A percentile compares a stretch with the other conserved stretches of the same genome.
These are phyloP conservation scores for Emmelina monodactyla DNA, from an alignment of 2,888 invertebrate genomes.

Conservation along the genomic window DNA sequence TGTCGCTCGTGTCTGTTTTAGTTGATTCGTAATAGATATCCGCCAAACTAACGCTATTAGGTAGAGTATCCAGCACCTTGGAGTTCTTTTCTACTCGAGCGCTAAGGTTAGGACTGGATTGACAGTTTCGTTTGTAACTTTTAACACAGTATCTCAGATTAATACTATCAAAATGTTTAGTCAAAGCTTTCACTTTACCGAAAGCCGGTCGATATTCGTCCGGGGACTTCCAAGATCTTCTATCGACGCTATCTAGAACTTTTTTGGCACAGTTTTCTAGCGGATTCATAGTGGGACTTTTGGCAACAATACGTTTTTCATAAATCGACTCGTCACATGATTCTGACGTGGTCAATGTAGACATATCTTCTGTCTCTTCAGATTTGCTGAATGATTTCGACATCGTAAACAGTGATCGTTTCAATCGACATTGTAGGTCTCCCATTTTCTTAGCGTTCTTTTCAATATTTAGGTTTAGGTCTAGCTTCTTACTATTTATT, in stretches of 20 bases:
- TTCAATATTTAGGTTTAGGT: conserved; percentile 35
- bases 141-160: conserved; percentile 49
- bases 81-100: conserved; percentile 26
- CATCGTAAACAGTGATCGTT: conserved; percentile 37
- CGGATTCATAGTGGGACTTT: conserved; percentile 22
- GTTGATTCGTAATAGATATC: conserved; percentile 48
- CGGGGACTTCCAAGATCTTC: conserved; percentile 74
- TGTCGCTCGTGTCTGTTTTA: conserved; percentile 36
- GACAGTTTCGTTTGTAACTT: conserved; percentile 49
- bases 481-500: conserved; percentile 22
- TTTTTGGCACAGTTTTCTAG: conserved; percentile 34
- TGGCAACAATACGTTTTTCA: conserved; percentile 17
- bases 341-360: conserved; percentile 42
- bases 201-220: conserved; percentile 73
- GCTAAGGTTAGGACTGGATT: conserved; percentile 55
- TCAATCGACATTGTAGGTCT: conserved; percentile 38
- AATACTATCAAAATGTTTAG: conserved; percentile 71
- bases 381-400: conserved; percentile 44
- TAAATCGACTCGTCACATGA: conserved; percentile 32
- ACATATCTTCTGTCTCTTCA: conserved; percentile 41
- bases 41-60: conserved; percentile 45
- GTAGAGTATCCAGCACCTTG: conserved; percentile 29
- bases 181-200: conserved; percentile 74
- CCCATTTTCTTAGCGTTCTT: conserved; percentile 31
- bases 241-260: conserved; percentile 40